Base-by-base conservation (phyloP, 2,797 vertebrate species). In the Kryptopterus vitreolus region DNA sequence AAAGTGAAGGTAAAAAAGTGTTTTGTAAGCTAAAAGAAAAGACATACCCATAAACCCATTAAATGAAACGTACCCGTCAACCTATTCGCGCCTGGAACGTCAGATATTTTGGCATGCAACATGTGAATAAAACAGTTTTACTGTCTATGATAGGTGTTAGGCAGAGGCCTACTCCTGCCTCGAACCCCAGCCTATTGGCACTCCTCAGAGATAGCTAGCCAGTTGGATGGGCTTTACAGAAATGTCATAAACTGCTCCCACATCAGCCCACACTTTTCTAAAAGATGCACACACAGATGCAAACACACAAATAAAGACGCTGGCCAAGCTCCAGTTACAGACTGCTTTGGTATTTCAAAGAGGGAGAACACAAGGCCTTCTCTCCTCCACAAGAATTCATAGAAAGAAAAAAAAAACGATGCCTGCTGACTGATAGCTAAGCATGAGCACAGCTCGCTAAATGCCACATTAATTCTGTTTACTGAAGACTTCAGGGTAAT, bases 351-450 rank as follows among this genome's bases (percentile, higher is more conserved):
- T 76, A 80, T 80, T 80, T 82, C 33, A 79, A 72, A 79, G 46
- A 76, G 73, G 46, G 61, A 69, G 79, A 84, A 83, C 70, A 85
- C 74, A 50, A 74, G 83, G 73, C 50, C 38, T 83, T 76, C 74
- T 80, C 62, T 86, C 82, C 68, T 76, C 82, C 83, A 81, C 59
- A 84, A 55, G 70, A 82, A 86, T 83, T 73, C 84, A 72, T 48
- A 73, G 53, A n/a, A n/a, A n/a, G n/a, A n/a, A n/a, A n/a, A n/a
- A n/a, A 68, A 83, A 85, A 85, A 59, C 53, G 80, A 79, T 82
- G 70, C 55, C 55, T 77, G 66, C 75, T 72, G 48, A 65, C 29
- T 81, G 72, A 81, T 72, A 81, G 29, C 35, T 65, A 55, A 72
- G 48, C 77, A 79, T 61, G 77, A 75, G 38, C 73, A 80, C 43